phyloP scores from a whole-genome alignment of 2,888 invertebrate genomes.

The Thymelicus acteon region DNA sequence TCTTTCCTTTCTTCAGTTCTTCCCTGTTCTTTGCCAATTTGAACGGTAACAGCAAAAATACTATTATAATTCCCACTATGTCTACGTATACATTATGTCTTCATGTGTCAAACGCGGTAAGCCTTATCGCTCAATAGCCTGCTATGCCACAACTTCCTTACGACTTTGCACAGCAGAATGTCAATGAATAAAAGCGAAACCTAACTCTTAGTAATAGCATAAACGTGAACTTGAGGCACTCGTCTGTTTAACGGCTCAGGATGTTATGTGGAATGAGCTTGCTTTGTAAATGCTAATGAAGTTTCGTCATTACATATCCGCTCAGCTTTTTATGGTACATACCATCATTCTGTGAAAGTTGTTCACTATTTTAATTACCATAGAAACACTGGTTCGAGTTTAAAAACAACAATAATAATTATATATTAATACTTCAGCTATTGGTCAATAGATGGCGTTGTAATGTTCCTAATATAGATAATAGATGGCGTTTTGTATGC shows the following conservation, averaged over 20 bases:
- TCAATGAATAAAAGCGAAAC: constrained; percentile 9
- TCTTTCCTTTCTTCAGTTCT: no score
- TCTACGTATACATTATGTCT: no score
- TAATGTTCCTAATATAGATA: no score
- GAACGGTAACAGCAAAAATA: no score
- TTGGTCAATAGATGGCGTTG: not conserved
- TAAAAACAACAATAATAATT: no score
- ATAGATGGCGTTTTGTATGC: no score
- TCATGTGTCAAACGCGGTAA: not conserved
- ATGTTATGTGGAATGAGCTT: not conserved
- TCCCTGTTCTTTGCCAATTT: no score
- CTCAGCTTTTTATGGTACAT: not conserved
- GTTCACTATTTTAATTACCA: constrained; percentile 14
- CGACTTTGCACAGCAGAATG: not conserved
- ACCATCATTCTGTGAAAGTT: not conserved
- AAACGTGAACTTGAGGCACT: constrained; percentile 5
- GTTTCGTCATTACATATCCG: constrained; percentile 6
- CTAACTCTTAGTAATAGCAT: not conserved
- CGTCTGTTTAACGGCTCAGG: not conserved
- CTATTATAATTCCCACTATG: no score
- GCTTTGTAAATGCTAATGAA: constrained; percentile 9
- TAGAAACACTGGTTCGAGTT: not conserved
- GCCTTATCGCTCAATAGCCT: not conserved
- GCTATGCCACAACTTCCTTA: not conserved
- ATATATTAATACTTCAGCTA: not conserved